Base-by-base conservation (phyloP, 2,797 vertebrate genomes). In the Apogon hyalosoma region DNA sequence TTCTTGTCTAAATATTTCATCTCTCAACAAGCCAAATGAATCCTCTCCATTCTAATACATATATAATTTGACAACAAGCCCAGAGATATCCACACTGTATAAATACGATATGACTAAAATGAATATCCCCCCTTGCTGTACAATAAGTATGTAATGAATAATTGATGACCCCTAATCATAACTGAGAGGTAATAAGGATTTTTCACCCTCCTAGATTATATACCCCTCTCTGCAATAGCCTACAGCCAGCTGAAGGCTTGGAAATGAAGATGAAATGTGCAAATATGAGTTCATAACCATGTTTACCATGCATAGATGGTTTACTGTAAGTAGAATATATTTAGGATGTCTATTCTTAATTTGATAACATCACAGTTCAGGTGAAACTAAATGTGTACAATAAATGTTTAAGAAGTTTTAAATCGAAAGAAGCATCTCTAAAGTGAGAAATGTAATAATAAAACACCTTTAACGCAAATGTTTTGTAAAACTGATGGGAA, bases 1-100 rank as follows among this genome's bases (percentile, higher is more conserved):
- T 79, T 89, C 81, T 85, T 90, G 87, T 90, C 83, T 91, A 87
- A 90, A 92, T 92, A 92, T 92, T 90, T 90, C 76, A 90, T 91
- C 87, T 87, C 84, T 79, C 82, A 87, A 86, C 88, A 87, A 88
- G 79, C 66, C 84, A 85, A 88, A 89, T 88, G 78, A 84, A 84
- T 89, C 85, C 80, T 82, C 85, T 89, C 86, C 73, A 80, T 87
- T 88, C 84, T 87, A 87, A 89, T 88, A 88, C 76, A 88, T 87
- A 90, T 83, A 86, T 82, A 77, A 88, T 85, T 84, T 88, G 83
- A 89, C 83, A 87, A 88, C 81, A 88, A 75, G 80, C 75, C 74
- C 58, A 66, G 60, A 83, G 73, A 90, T 75, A 84, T 73, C 70
- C 77, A 69, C 72, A 69, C 64, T 63, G 69, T 71, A 79, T 86